Base-by-base conservation (phyloP, 2,888 invertebrate genomes). In the Calephelis perditalis region DNA sequence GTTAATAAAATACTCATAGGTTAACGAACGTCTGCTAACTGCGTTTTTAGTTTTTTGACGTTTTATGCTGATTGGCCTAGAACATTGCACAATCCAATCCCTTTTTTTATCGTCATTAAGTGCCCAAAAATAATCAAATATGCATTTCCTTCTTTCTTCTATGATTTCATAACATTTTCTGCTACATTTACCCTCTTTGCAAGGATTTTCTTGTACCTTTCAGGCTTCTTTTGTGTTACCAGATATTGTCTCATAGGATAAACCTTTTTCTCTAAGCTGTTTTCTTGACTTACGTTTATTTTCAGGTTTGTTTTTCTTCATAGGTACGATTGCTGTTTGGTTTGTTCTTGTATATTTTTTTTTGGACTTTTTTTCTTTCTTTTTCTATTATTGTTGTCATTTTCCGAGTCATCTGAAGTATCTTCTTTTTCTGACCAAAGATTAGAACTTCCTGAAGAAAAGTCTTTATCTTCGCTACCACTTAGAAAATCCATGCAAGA, bases 1-100 rank as follows among this genome's bases (percentile, higher is more conserved):
- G 55, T 66, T 68, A 7, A 66, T 66, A 63, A 62, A 66, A 57
- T 68, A 68, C 49, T 66, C 65, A 54, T 62, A 64, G 37, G 68
- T 62, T 37, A 62, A 5, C n/a, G 35, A 57, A 58, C 66, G 59
- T 60, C 67, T 62, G 46, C 62, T 63, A 26, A 49, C 36, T 47
- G 43, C 43, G 26, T 47, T 49, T 56, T 60, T 47, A 56, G 60
- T 60, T 26, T 47, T 56, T 26, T 58, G 60, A 43, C 67, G 57
- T 57, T 57, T 58, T 58, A 65, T 57, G 46, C 12, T 12, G 35
- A 61, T 46, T 57, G 52, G 35, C 40, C 57, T 54, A 49, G 62
- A 54, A 61, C 62, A 62, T 54, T 61, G 58, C 26, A 67, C 63
- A 49, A 67, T 56, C 67, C 67, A 67, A 46, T 67, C 65, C 44